Conservation (phyloP, 2,888 invertebrate species). For the Ditula angustiorana region DNA sequence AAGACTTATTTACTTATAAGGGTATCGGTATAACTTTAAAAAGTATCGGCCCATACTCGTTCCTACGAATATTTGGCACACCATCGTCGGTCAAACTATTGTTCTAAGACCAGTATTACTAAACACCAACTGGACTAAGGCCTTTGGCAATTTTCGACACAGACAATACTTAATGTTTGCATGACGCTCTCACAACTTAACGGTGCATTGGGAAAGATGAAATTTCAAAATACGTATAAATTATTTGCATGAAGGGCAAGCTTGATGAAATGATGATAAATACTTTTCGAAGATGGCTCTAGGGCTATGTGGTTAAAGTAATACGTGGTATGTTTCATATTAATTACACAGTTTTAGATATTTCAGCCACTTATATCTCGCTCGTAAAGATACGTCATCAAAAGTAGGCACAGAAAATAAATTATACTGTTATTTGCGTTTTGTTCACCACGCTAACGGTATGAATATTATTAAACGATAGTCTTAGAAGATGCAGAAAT, state of each 20-base stretch:
- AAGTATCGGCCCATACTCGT: too few relatives aligned
- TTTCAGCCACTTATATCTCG: too few relatives aligned
- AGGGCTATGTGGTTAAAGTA: not conserved
- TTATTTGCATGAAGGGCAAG: slow-evolving; percentile 4
- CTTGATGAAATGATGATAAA: slow-evolving; percentile 2
- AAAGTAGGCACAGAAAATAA: too few relatives aligned
- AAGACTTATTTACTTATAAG: too few relatives aligned
- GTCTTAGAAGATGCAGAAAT: too few relatives aligned
- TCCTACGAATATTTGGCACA: not conserved
- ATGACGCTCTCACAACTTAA: slow-evolving; percentile 6
- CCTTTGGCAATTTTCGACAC: slow-evolving; percentile 11
- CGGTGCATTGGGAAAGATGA: slow-evolving; percentile 10
- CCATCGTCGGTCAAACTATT: not conserved
- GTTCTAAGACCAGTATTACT: slow-evolving; percentile 3
- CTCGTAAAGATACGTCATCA: too few relatives aligned
- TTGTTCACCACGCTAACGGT: too few relatives aligned
- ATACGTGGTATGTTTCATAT: not conserved
- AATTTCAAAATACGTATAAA: slow-evolving; percentile 10
- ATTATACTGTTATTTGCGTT: too few relatives aligned
- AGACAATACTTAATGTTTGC: not conserved
- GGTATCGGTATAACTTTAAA: too few relatives aligned
- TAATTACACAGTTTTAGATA: too few relatives aligned
- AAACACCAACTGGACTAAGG: not conserved
- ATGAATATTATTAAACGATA: too few relatives aligned
- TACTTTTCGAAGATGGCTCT: not conserved